Conservation (phyloP, 2,113 vertebrate species). For the Microtus ochrogaster region DNA sequence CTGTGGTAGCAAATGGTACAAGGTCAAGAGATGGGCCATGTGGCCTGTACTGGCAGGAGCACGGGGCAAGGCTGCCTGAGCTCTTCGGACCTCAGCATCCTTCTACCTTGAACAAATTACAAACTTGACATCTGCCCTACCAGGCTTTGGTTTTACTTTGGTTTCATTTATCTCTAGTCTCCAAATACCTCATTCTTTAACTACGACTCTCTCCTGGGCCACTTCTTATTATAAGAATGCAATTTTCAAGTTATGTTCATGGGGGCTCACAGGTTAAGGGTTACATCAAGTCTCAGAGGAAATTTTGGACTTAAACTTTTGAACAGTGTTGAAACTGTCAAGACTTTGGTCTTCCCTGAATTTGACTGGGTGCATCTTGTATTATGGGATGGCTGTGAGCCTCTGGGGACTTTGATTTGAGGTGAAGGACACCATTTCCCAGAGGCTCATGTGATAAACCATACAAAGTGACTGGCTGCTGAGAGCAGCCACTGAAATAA, state of each 20-base stretch:
- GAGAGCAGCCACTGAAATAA: neutral
- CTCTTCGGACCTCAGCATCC: neutral
- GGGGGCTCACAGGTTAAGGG: neutral
- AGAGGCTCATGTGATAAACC: neutral
- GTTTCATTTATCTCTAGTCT: neutral
- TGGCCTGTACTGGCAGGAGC: neutral
- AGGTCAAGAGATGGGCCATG: neutral
- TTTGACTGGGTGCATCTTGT: neutral
- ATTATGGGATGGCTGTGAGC: neutral
- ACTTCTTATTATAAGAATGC: neutral
- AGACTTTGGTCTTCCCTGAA: neutral
- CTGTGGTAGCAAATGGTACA: too few species aligned
- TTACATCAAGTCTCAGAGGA: neutral
- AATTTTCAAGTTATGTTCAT: neutral
- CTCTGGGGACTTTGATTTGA: neutral
- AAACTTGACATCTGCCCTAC: neutral
- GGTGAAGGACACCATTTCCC: neutral
- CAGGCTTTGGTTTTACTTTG: neutral
- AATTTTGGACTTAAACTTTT: neutral
- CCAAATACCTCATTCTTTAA: neutral
- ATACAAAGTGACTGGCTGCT: neutral
- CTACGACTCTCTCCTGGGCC: neutral
- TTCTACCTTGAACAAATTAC: neutral
- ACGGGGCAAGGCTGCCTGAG: neutral
- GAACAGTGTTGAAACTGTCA: neutral